These are phyloP conservation scores for Venturia canescens DNA, from an alignment of 1,140 invertebrate species.

Conservation along the genomic window DNA sequence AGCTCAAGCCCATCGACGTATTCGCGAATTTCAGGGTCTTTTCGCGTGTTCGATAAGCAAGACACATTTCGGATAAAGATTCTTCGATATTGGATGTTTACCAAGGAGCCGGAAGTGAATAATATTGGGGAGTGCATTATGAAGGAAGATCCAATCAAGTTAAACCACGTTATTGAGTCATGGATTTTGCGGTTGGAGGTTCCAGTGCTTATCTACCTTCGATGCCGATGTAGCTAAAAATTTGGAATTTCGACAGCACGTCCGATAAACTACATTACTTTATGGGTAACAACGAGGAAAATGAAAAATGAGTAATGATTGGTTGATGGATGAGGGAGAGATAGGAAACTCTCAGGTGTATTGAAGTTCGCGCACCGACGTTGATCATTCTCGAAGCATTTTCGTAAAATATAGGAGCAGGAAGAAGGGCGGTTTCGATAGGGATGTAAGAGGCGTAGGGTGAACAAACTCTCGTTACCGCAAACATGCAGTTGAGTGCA, in stretches of 20 bases:
- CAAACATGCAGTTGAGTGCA: slow-evolving; percentile 44
- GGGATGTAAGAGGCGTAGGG: slow-evolving; percentile 24
- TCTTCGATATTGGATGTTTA: background rate
- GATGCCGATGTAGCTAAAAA: too few relatives aligned
- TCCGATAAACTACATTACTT: too few relatives aligned
- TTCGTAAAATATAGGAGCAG: slow-evolving; percentile 7
- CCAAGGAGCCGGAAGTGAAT: background rate
- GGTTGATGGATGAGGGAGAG: background rate
- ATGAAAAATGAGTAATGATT: background rate
- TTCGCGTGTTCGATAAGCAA: slow-evolving; percentile 14
- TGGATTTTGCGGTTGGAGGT: too few relatives aligned
- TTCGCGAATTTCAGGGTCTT: background rate
- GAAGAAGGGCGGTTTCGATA: background rate
- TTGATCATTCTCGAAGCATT: slow-evolving; percentile 17
- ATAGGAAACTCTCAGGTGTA: background rate
- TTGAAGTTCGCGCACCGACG: background rate
- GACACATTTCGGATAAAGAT: background rate
- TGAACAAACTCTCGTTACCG: slow-evolving; percentile 46
- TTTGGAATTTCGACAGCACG: too few relatives aligned
- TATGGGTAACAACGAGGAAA: too few relatives aligned
- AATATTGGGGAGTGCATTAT: background rate
- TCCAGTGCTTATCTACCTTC: too few relatives aligned
- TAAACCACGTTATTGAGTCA: too few relatives aligned
- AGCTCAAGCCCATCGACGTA: slow-evolving; percentile 37
- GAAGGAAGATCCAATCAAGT: too few relatives aligned